Evolutionary conservation across 2,797 vertebrate genomes (phyloP), one percentile per base, ranked within the genome.

Genomic region (Decapterus maruadsi): DNA sequence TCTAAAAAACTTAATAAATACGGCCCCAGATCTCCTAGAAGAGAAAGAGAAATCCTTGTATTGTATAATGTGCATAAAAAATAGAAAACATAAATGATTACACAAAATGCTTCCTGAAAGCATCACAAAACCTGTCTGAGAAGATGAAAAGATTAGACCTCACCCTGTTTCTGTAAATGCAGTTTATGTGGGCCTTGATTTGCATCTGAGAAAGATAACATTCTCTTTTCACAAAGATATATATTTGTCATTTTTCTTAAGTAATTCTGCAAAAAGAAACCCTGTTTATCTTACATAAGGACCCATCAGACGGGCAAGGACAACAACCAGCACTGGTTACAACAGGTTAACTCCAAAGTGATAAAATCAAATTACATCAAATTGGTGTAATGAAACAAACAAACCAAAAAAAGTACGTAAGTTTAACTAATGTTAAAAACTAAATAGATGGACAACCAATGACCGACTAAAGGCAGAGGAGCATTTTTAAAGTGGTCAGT

Each of bases 401-500:
- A 26, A 26, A 26, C 26, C 7, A 57, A 2, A 58, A 48, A 46
- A 17, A 19, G 11, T 10, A 9, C 0, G 12, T 6, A 9, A 22
- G 31, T 9, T 1, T 60, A 60, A 68, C n/a, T 36, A 7, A 36
- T 36, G 8, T 7, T 6, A 55, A 1, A 26, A 58, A 36, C 16
- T 46, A 36, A 36, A 36, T 8, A 36, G 20, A 38, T 42, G 12
- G 19, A n/a, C 1, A 53, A 45, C 34, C 34, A 36, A 55, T 11
- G 2, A 8, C 19, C 10, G 22, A 31, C 11, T 20, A 12, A 71
- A 16, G 0, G 11, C 8, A 29, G 34, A 38, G 34, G 26, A 65
- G 56, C 29, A 42, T 54, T 60, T 66, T 14, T 34, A 51, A 46
- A 68, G 42, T 31, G 69, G 34, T 20, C 2, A 57, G 40, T 29